These are phyloP conservation scores for Heliothis peltigera DNA, from an alignment of 2,888 invertebrate species.

Conservation along the genomic window DNA sequence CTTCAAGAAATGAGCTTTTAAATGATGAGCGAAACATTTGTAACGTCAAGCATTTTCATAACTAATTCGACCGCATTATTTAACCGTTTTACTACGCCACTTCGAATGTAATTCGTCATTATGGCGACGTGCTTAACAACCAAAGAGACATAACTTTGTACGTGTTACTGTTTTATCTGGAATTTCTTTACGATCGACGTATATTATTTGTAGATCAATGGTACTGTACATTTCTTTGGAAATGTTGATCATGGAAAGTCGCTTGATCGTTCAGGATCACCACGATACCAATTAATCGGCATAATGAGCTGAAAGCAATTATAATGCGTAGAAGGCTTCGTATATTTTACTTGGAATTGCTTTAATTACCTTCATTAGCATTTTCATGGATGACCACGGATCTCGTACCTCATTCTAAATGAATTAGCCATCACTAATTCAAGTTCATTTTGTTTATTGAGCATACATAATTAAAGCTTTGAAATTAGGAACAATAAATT, in stretches of 20 bases:
- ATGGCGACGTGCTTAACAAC: conserved; percentile 45
- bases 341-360: neutral
- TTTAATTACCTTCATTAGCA: neutral
- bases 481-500: conserved; percentile 15
- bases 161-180: conserved; percentile 46
- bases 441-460: neutral
- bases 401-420: neutral
- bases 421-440: neutral
- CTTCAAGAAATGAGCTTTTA: conserved; percentile 65
- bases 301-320: conserved; percentile 1
- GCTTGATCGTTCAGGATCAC: conserved; percentile 5
- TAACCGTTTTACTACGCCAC: conserved; percentile 47
- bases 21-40: conserved; percentile 57
- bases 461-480: conserved; percentile 4
- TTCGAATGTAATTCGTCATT: conserved; percentile 43
- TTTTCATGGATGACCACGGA: neutral
- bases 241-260: conserved; percentile 14
- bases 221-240: conserved; percentile 14
- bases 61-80: conserved; percentile 59
- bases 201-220: conserved; percentile 29
- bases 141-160: conserved; percentile 46
- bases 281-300: conserved; percentile 2
- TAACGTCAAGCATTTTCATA: conserved; percentile 55
- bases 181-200: conserved; percentile 39
- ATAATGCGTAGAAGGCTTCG: neutral